phyloP scores from a whole-genome alignment of 2,113 vertebrate genomes.

The Balaeniceps rex region DNA sequence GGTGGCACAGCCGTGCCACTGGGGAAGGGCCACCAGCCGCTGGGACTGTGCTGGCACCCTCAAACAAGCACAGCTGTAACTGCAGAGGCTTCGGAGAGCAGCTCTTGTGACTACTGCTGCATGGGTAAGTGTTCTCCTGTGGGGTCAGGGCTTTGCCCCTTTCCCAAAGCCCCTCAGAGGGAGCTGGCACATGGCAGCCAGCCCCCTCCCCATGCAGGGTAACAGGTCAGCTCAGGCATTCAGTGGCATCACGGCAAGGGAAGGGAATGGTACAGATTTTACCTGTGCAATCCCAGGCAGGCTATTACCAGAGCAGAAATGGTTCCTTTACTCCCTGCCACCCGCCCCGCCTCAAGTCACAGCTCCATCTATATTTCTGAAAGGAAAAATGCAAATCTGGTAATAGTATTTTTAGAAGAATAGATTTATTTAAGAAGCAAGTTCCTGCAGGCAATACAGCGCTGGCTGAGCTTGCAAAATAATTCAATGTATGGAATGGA shows the following conservation, averaged over 20 bases:
- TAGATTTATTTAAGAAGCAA: background rate
- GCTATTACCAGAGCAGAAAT: background rate
- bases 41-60: fast-evolving
- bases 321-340: background rate
- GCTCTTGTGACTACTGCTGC: background rate
- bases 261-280: background rate
- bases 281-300: background rate
- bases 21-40: background rate
- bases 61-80: fast-evolving
- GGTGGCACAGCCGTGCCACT: fast-evolving
- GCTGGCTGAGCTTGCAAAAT: background rate
- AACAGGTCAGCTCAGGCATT: background rate
- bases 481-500: background rate
- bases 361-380: background rate
- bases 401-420: background rate
- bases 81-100: background rate
- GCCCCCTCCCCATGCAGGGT: fast-evolving
- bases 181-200: fast-evolving
- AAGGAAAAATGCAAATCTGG: background rate
- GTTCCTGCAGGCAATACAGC: background rate
- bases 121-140: background rate
- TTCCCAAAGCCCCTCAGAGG: background rate
- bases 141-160: background rate
- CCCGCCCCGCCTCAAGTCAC: background rate
- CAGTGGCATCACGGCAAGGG: fast-evolving